Evolutionary conservation across 2,888 invertebrate species (phyloP).

Genomic region (Coelogynopora nodosa): DNA sequence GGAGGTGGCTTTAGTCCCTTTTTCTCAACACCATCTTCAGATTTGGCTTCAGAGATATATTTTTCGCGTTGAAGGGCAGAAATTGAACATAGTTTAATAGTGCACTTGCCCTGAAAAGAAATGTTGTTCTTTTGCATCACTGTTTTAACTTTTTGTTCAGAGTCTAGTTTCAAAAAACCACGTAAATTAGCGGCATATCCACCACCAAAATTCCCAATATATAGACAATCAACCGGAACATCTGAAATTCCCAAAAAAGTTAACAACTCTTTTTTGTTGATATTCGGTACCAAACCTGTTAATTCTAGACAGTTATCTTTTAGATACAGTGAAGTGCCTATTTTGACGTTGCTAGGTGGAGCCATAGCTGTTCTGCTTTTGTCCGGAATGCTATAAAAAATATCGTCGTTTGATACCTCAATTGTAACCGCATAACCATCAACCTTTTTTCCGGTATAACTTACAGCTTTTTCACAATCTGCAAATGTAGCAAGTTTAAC

Average conservation of each 20-base stretch:
- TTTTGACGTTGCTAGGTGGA: not conserved
- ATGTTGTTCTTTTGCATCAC: not conserved
- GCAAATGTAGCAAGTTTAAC: not conserved
- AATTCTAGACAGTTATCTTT: conserved; percentile 35
- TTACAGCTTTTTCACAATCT: conserved; percentile 26
- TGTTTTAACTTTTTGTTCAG: not conserved
- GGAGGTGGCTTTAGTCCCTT: not conserved
- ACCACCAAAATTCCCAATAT: not conserved
- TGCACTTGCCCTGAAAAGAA: not conserved
- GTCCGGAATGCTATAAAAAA: conserved; percentile 20
- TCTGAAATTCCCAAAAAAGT: conserved; percentile 9
- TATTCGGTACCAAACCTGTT: not conserved
- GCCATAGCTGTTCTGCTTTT: not conserved
- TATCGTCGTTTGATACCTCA: not conserved
- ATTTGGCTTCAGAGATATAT: not conserved
- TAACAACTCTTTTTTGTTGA: conserved; percentile 39
- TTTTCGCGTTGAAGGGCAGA: not conserved
- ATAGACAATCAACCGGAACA: not conserved
- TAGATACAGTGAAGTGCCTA: not conserved
- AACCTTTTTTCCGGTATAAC: not conserved
- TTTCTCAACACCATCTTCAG: not conserved
- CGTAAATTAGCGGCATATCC: not conserved
- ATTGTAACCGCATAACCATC: not conserved
- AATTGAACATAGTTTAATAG: not conserved
- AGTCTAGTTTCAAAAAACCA: not conserved